Evolutionary conservation across 1,140 invertebrate genomes (phyloP), one percentile per base, ranked within the genome.

Genomic region (Plectus sambesii): DNA sequence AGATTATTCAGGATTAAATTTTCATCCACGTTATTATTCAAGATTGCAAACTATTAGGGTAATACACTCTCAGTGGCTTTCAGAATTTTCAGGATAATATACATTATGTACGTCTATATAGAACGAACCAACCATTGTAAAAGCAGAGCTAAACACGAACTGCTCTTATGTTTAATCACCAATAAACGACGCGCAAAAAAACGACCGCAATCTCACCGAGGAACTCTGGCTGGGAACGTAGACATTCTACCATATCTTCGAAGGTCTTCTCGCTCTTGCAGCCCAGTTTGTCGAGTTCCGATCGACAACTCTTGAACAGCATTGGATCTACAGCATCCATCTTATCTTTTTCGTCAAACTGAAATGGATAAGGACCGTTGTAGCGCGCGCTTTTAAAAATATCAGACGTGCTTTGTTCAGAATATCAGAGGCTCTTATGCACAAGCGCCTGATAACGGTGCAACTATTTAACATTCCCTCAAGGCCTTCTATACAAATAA

Each of bases 171-270:
- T 15, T 9, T 42, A 35, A 29, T 44, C 3, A 33, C 12, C 46
- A 49, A 44, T 58, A 57, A 45, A 2, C n/a, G n/a, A 68, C 19
- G 12, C 4, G 45, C 19, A 29, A 42, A 44, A 41, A 9, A 55
- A 52, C 43, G 19, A n/a, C n/a, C n/a, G n/a, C n/a, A n/a, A n/a
- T n/a, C n/a, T n/a, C 8, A 59, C 61, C 53, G 5, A 66, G 45
- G 3, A 55, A 24, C 22, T 67, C 66, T 36, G 49, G 68, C 1
- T 53, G 46, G 3, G 49, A 26, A 37, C 73, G 47, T 1, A 71
- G 52, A 66, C 72, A 75, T 74, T 84, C 82, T 69, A 83, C 78
- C 39, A 82, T 80, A 64, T 83, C 82, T 47, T 84, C 87, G 58
- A 81, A 78, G 41, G 80, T 76, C 5, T 82, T 72, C 57, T 81